Conservation (phyloP, 2,888 invertebrate genomes). For the Chaetogeoica ovagalla region DNA sequence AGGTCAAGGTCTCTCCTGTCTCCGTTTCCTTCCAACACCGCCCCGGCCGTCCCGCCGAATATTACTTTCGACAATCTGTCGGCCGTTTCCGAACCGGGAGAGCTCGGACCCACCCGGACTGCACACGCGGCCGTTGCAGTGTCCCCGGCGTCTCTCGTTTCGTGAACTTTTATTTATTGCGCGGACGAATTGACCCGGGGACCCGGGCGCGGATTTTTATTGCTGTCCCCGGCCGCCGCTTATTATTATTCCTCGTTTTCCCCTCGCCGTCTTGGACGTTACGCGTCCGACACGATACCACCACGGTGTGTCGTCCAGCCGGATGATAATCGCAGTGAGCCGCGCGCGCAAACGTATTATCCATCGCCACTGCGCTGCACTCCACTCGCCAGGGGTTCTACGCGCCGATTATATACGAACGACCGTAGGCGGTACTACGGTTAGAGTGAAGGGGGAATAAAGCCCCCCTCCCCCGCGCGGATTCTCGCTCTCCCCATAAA, state of each 20-base stretch:
- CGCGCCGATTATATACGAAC: no score
- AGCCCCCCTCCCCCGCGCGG: no score
- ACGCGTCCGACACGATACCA: background rate
- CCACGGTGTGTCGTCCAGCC: background rate
- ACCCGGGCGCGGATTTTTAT: conserved; percentile 9
- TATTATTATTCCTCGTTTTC: background rate
- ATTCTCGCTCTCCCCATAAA: no score
- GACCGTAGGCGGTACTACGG: no score
- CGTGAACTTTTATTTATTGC: conserved; percentile 12
- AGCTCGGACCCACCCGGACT: background rate
- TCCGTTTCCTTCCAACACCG: background rate
- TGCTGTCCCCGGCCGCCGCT: background rate
- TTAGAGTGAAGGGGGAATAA: no score
- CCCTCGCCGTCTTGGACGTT: background rate
- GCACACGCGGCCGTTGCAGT: background rate
- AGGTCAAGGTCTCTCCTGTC: conserved; percentile 32
- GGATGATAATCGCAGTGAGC: no score
- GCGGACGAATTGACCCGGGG: background rate
- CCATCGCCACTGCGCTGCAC: no score
- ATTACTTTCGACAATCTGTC: conserved; percentile 50
- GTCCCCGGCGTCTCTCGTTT: background rate
- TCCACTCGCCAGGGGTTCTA: no score
- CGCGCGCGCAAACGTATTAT: no score
- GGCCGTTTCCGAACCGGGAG: conserved; percentile 37
- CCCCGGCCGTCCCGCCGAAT: conserved; percentile 22